Evolutionary conservation across 2,797 vertebrate genomes (phyloP), one percentile per base, ranked within the genome.

Genomic region (Gouania willdenowi): DNA sequence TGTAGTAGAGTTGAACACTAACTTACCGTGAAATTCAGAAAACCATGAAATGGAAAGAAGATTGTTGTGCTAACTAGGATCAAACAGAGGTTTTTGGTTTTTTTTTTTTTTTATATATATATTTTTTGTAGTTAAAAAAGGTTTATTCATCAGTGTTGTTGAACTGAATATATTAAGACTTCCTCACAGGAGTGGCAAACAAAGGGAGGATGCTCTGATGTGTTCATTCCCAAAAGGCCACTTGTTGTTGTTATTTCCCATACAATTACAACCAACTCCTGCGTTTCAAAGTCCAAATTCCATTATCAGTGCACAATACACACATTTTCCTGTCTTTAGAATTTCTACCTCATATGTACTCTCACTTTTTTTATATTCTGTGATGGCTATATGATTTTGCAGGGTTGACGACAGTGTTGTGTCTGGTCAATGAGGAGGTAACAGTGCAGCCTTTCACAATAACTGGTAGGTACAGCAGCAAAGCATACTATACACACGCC

Each of bases 181-280:
- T 54, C 46, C 39, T 28, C 4, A 2, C 31, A 52, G 27, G 19
- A 20, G 12, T 15, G 22, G 19, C 19, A 41, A 29, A 75, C 66
- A 73, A 80, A 75, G 46, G 20, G 49, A 71, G 63, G 60, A 73
- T 71, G 36, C 26, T 33, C 9, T 43, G 40, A 50, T 42, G 31
- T 53, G 15, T 25, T 53, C 14, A 45, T 43, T 72, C 12, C 26
- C 21, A 2, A 16, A 0, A 20, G 13, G 8, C 9, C 29, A 19
- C 2, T 26, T n/a, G n/a, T n/a, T n/a, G n/a, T n/a, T 6, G 9
- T 33, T 29, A 26, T 59, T 66, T 60, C 56, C 45, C 48, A 32
- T 28, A 7, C 11, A 10, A 21, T 26, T 4, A 14, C 12, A 15
- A 6, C 4, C 9, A 23, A 23, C 11, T n/a, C 5, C 2, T 35